A percentile compares a stretch with the other conserved stretches of the same genome.
Evolutionary conservation across 2,888 invertebrate genomes (phyloP).

Genomic region (Lochmaea capreae): DNA sequence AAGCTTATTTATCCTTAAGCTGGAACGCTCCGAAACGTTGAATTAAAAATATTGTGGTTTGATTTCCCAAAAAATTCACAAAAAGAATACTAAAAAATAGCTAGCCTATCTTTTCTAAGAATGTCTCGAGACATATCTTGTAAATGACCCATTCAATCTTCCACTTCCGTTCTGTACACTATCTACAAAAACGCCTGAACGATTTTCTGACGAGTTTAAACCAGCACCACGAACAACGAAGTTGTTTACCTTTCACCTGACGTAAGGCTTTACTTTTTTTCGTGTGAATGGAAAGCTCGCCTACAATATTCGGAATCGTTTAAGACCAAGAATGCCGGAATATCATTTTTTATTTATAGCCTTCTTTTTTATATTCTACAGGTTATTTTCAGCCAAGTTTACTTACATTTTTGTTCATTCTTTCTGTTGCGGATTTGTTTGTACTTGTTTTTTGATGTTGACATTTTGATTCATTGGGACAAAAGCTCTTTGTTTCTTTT

Average conservation of each 20-base stretch:
- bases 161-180: not conserved
- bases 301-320: not conserved
- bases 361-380: slow-evolving; percentile 6
- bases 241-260: not conserved
- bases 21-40: no score
- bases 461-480: not conserved
- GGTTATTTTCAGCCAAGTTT: slow-evolving; percentile 4
- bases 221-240: not conserved
- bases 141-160: not conserved
- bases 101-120: not conserved
- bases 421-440: not conserved
- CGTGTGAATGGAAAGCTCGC: slow-evolving; percentile 1
- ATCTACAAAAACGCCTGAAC: not conserved
- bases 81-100: no score
- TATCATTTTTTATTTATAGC: slow-evolving; percentile 11
- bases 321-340: slow-evolving; percentile 3
- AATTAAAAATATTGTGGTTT: no score
- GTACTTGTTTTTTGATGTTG: not conserved
- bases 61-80: no score
- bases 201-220: not conserved
- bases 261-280: not conserved
- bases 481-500: not conserved
- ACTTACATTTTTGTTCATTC: not conserved
- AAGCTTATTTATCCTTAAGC: no score
- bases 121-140: not conserved